Conservation (phyloP, 2,113 vertebrate genomes). For the Pithys albifrons region DNA sequence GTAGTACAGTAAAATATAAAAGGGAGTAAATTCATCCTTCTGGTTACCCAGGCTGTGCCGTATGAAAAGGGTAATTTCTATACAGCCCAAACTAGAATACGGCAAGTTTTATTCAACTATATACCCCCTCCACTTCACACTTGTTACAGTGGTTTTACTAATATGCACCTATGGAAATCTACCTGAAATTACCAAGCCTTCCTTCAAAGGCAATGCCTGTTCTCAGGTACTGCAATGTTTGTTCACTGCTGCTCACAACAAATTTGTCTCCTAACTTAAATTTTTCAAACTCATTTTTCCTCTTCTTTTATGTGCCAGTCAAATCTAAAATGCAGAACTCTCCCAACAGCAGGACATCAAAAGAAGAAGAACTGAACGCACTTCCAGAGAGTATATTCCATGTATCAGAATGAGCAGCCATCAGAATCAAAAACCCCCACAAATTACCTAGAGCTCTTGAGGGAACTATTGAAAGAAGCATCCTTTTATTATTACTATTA, state of each 20-base stretch:
- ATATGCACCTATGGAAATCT: not conserved
- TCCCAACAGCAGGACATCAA: not conserved
- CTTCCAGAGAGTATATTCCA: not conserved
- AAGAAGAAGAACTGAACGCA: not conserved
- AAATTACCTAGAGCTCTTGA: not conserved
- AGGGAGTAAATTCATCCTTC: not conserved
- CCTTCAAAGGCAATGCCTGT: not conserved
- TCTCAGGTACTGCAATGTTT: not conserved
- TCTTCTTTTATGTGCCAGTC: not conserved
- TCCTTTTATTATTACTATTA: not conserved
- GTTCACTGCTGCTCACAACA: not conserved
- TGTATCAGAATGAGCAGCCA: not conserved
- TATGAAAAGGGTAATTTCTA: rapidly evolving
- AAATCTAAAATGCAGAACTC: not conserved
- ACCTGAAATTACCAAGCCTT: not conserved
- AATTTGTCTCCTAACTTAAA: not conserved
- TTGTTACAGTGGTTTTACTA: not conserved
- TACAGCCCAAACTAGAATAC: not conserved
- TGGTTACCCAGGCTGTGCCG: not conserved
- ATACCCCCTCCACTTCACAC: not conserved
- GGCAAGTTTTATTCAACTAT: not conserved
- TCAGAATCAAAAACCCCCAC: not conserved
- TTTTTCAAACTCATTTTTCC: not conserved
- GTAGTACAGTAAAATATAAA: not conserved
- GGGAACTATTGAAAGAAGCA: not conserved